Conservation (phyloP, 2,797 vertebrate species). For the Ptychadena robeensis region DNA sequence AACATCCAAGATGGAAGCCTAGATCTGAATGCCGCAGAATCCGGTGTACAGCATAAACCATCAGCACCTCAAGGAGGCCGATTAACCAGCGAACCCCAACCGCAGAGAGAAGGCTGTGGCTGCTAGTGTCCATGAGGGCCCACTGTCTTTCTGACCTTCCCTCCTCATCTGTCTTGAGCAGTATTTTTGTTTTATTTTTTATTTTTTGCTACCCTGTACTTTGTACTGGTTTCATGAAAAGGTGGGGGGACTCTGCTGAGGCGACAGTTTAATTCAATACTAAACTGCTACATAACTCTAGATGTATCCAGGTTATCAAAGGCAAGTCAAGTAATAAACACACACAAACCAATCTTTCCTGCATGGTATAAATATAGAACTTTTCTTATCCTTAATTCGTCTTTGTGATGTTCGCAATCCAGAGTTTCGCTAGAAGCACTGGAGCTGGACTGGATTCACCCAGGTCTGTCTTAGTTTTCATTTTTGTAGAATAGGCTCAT, state of each 20-base stretch:
- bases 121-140: conserved; percentile 85
- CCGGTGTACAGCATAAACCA: conserved; percentile 97
- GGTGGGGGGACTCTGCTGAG: conserved; percentile 68
- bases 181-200: conserved; percentile 66
- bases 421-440: conserved; percentile 75
- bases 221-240: conserved; percentile 81
- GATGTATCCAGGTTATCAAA: conserved; percentile 86
- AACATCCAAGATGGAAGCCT: conserved; percentile 97
- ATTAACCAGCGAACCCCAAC: conserved; percentile 97
- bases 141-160: conserved; percentile 71
- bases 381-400: conserved; percentile 73
- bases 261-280: conserved; percentile 73
- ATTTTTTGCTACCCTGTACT: conserved; percentile 77
- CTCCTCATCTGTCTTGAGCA: conserved; percentile 73
- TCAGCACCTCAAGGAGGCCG: conserved; percentile 95
- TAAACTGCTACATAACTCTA: conserved; percentile 77
- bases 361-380: conserved; percentile 82
- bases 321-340: conserved; percentile 81
- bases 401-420: conserved; percentile 77
- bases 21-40: conserved; percentile 95
- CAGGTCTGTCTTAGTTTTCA: conserved; percentile 74
- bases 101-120: conserved; percentile 97
- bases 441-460: conserved; percentile 76
- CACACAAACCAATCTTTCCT: conserved; percentile 67
- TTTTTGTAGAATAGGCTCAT: conserved; percentile 71